Conservation (phyloP, 1,140 invertebrate genomes). For the Gerris buenoi region DNA sequence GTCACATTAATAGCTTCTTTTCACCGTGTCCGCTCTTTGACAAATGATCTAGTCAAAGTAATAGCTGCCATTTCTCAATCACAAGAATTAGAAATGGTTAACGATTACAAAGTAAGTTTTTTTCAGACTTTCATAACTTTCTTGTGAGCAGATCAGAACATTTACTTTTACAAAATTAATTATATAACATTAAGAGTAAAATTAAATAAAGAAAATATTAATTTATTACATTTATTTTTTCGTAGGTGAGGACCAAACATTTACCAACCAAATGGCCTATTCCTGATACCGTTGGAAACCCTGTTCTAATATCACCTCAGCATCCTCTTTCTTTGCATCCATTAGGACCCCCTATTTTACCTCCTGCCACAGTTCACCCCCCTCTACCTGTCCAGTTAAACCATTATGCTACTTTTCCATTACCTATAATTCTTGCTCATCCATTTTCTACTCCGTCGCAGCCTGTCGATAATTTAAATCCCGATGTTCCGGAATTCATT, state of each 20-base stretch:
- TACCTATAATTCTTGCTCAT: slow-evolving; percentile 6
- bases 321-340: slow-evolving; percentile 22
- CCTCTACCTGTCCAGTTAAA: slow-evolving; percentile 27
- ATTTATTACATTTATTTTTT: neutral
- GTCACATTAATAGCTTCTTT: slow-evolving; percentile 89
- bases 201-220: too few species aligned
- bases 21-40: slow-evolving; percentile 77
- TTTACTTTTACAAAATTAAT: too few species aligned
- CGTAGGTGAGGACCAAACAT: slow-evolving; percentile 56
- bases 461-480: slow-evolving; percentile 49
- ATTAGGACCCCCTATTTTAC: slow-evolving; percentile 17
- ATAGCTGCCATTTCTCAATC: slow-evolving; percentile 66
- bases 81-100: slow-evolving; percentile 62
- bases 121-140: too few species aligned
- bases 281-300: slow-evolving; percentile 36
- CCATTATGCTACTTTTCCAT: neutral
- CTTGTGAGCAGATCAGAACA: too few species aligned
- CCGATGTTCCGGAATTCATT: slow-evolving; percentile 72
- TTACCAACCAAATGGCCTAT: slow-evolving; percentile 80
- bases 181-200: too few species aligned
- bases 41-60: slow-evolving; percentile 67
- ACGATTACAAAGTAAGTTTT: slow-evolving; percentile 49
- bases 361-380: slow-evolving; percentile 40
- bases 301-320: slow-evolving; percentile 20
- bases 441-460: slow-evolving; percentile 15